Evolutionary conservation across 2,113 vertebrate species (phyloP), one percentile per base, ranked within the genome.

Genomic region (Marmota flaviventris): DNA sequence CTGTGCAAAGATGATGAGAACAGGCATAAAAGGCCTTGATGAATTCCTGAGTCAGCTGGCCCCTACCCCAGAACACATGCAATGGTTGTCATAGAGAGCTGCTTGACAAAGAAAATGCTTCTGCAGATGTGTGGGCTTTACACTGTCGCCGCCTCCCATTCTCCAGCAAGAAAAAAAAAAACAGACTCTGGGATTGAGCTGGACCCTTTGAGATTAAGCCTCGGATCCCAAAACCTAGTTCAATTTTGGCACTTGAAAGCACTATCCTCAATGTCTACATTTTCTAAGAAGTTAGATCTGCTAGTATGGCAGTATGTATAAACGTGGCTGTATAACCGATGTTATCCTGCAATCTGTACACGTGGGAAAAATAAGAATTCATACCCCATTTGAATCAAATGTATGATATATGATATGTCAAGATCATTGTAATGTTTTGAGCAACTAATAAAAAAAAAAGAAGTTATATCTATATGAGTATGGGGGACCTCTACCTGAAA

Each of bases 1-100:
- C 94, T 93, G 77, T 88, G 90, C 61, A 77, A 92, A 98, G 91
- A 87, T 69, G 93, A 93, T 51, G 93, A 77, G 88, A 93, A 82
- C 25, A 25, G 91, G 88, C 81, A 96, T 88, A 85, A 98, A 95
- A 83, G 77, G 32, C 48, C 91, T 83, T 97, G 95, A 98, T 98
- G 67, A 94, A 96, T 75, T 83, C 96, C 96, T 61, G 87, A 95
- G 82, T 96, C 93, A 91, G 97, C 96, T 91, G 95, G 94, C 89
- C 92, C 58, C 25, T 58, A 24, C 91, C 96, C 81, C 61, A 93
- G 95, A 96, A 63, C 92, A 87, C 93, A 69, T 7, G 82, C 85
- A 16, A 13, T 1, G 88, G 92, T 94, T 93, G 94, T 96, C 95
- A 97, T 56, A 95, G 95, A 67, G 94, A 98, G 67, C 42, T 29